Conservation (phyloP, 1,140 invertebrate species). For the Lasaia peninsularis region DNA sequence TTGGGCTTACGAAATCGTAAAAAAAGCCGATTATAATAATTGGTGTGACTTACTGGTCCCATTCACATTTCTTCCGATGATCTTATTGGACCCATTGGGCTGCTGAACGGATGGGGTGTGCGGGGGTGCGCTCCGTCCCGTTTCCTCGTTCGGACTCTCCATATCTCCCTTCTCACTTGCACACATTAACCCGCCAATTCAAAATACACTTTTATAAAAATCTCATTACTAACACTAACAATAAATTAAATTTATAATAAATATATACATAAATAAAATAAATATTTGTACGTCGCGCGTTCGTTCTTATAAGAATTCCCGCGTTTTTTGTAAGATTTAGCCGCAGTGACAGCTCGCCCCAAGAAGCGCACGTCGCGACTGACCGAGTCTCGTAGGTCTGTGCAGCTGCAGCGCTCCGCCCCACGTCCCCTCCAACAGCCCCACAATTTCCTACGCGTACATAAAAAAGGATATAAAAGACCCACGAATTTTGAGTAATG, state of each 20-base stretch:
- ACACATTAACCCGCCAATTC: conserved; percentile 70
- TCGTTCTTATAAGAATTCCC: conserved; percentile 27
- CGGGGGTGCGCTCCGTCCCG: conserved; percentile 56
- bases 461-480: conserved; percentile 67
- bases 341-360: conserved; percentile 45
- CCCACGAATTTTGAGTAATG: conserved; percentile 41
- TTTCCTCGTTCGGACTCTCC: conserved; percentile 69
- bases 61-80: conserved; percentile 72
- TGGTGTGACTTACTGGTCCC: conserved; percentile 68
- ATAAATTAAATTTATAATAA: conserved; percentile 24
- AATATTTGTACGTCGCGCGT: conserved; percentile 12
- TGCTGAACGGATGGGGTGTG: conserved; percentile 43
- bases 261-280: conserved; percentile 22
- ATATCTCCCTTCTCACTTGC: conserved; percentile 66
- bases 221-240: conserved; percentile 6
- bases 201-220: conserved; percentile 48
- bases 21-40: conserved; percentile 35
- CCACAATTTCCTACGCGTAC: conserved; percentile 55
- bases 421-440: conserved; percentile 55
- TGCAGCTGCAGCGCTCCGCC: conserved; percentile 68
- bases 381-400: conserved; percentile 47
- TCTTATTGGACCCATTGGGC: conserved; percentile 70
- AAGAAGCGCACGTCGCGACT: conserved; percentile 60
- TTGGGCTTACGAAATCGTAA: conserved; percentile 21
- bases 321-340: conserved; percentile 23